Evolutionary conservation across 2,797 vertebrate genomes (phyloP), one percentile per base, ranked within the genome.

Genomic region (Ciconia nigra): DNA sequence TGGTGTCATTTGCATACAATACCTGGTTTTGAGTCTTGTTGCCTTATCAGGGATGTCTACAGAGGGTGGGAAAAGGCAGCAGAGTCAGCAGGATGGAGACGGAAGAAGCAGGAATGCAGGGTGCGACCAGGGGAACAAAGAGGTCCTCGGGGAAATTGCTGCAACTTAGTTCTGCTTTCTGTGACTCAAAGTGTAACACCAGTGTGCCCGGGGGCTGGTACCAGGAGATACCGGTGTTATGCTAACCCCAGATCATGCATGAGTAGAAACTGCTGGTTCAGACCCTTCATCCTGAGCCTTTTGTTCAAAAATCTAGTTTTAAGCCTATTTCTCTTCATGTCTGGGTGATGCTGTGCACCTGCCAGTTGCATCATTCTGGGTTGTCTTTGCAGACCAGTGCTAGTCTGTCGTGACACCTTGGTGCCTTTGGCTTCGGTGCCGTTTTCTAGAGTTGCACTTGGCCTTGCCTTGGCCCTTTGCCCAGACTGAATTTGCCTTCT

Each of bases 381-480:
- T 13, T 92, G 83, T 69, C 87, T 77, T 24, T 83, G 84, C 86
- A 85, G 90, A 55, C 47, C 85, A 46, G 28, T 2, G 57, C 19
- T 39, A 24, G 83, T 59, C 83, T 83, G 61, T 90, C 3, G 2
- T 93, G 95, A 92, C 95, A 95, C 91, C 82, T 96, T 52, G 87
- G 79, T 90, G 93, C 94, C 94, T 92, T 59, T 96, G 95, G 79
- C 79, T 95, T 76, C 6, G 0, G 42, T 61, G 61, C 91, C n/a
- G 0, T 95, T 96, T 96, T 94, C 96, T 97, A 97, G 96, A 96
- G 69, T 96, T 96, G 96, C 95, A 83, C 46, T 93, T 96, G 92
- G 96, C 95, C 88, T 91, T 94, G 78, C 71, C 83, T 87, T 97
- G 97, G 96, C 94, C 90, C 61, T 72, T 71, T 92, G 94, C 96